Percentiles rank a stretch among this genome's conserved stretches.
Conservation (phyloP, 2,888 invertebrate species). For the Theretra japonica region DNA sequence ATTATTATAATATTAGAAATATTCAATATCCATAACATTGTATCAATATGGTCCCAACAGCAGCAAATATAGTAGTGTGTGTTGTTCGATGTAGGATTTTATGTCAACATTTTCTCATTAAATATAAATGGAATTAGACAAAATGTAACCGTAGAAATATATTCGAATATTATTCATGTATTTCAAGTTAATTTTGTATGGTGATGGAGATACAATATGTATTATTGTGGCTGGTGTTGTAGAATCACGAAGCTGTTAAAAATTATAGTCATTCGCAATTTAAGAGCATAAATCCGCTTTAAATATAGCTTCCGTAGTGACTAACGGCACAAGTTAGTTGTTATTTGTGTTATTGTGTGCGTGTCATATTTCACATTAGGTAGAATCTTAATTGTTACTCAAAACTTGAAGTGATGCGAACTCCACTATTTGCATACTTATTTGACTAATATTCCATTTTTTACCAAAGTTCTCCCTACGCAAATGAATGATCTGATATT, state of each 20-base stretch:
- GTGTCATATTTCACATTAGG: neutral
- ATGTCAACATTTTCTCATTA: neutral
- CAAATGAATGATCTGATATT: constrained; percentile 5
- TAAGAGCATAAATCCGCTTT: neutral
- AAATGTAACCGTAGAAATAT: neutral
- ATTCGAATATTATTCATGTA: neutral
- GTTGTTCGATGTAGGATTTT: neutral
- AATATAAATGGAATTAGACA: neutral
- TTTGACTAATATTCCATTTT: neutral
- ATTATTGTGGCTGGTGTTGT: neutral
- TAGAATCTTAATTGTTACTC: neutral
- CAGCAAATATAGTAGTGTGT: neutral
- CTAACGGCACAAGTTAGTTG: neutral
- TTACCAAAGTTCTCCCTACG: neutral
- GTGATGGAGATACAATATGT: neutral
- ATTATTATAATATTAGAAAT: neutral
- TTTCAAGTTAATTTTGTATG: neutral
- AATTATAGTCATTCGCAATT: neutral
- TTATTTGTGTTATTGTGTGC: neutral
- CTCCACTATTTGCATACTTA: neutral
- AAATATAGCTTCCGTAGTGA: neutral
- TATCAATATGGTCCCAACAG: neutral
- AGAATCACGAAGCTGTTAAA: neutral
- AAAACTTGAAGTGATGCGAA: neutral
- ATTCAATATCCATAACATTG: neutral